Conservation (phyloP, 2,797 vertebrate species). For the Typhlichthys eigenmanni region DNA sequence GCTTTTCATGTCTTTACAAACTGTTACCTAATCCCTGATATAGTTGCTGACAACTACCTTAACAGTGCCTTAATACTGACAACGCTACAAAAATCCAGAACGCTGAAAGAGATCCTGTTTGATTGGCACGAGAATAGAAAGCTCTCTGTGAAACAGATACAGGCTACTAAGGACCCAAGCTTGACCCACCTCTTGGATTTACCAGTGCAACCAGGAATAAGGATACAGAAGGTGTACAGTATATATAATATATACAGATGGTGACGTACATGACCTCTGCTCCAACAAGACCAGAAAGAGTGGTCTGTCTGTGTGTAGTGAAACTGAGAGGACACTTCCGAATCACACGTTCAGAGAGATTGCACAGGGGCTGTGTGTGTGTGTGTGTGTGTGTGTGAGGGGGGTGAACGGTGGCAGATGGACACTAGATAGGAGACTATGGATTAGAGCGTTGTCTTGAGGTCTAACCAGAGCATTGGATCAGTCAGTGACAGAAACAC, state of each 20-base stretch:
- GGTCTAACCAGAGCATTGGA: no score
- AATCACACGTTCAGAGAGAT: no score
- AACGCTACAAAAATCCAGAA: neutral
- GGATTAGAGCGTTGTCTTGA: no score
- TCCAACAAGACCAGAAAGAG: conserved; percentile 19
- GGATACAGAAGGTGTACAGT: no score
- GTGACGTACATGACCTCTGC: conserved; percentile 21
- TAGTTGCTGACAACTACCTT: conserved; percentile 7
- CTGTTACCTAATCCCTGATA: neutral
- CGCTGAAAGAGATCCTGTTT: neutral
- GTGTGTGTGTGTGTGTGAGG: neutral
- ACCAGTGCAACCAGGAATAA: no score
- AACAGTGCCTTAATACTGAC: neutral
- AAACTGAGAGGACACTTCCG: no score
- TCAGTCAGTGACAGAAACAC: no score
- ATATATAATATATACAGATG: neutral
- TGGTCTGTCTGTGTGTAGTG: neutral
- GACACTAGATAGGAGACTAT: neutral
- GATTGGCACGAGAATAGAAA: neutral
- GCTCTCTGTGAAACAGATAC: neutral
- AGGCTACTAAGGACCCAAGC: neutral
- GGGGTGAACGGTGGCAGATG: neutral
- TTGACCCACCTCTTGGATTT: neutral
- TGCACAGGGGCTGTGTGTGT: conserved; percentile 1
- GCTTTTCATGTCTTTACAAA: conserved; percentile 2